Base-by-base conservation (phyloP, 1,140 invertebrate genomes). In the Orchestia grillus region DNA sequence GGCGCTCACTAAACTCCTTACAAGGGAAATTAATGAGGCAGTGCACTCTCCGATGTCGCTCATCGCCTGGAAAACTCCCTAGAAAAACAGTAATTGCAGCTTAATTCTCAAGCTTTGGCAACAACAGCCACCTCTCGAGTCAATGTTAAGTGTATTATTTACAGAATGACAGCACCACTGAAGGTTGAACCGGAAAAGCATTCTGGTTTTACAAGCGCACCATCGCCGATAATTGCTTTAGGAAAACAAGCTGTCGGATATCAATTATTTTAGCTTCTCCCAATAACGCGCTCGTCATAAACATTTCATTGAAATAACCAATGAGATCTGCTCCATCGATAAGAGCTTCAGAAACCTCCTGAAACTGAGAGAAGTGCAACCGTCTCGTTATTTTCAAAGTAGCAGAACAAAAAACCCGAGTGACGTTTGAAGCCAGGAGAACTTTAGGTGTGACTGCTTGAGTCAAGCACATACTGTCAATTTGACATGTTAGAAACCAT, bases 201-300 rank as follows among this genome's bases (percentile, higher is more conserved):
- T 90, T 90, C 88, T 90, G 88, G 88, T 90, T 90, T 90, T 90
- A 90, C 88, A 90, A 44, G 41, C n/a, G n/a, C 88, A 44, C 88
- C 88, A 41, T 4, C n/a, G 11, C 0, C 88, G 88, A 90, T 44
- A 44, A 90, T 90, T 90, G 88, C 43, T 90, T 90, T 42, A 43
- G 88, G 88, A 90, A 42, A 90, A 44, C 41, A 90, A 90, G 88
- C 88, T 90, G 88, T 90, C 88, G 36, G 88, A 41, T 44, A 90
- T 90, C 88, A 90, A 90, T 90, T 90, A 90, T 90, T 90, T 90
- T 3, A 90, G 41, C 88, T 44, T 44, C 88, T 43, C n/a, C 42
- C 88, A 42, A 90, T 90, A 42, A 42, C 42, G 41, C 36, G 41
- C 88, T 90, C 28, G 88, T 90, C 88, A 42, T 90, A 42, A 44